A percentile compares a stretch with the other conserved stretches of the same genome.
Conservation (phyloP, 2,797 vertebrate genomes). For the Oryzias sinensis region DNA sequence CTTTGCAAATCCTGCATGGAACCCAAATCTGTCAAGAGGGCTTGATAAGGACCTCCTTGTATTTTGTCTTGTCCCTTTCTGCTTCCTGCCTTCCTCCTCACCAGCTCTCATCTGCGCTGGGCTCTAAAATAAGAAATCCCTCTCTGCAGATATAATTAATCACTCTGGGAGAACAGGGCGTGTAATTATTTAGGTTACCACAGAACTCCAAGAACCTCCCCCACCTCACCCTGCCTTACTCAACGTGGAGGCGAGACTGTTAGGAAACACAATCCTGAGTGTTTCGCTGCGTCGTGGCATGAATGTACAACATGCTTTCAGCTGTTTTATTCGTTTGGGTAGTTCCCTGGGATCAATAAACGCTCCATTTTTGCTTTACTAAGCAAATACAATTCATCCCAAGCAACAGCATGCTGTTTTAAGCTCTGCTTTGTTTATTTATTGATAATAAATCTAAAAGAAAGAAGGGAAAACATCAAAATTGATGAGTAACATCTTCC, state of each 20-base stretch:
- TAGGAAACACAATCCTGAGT: constrained; percentile 26
- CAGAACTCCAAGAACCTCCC: constrained; percentile 64
- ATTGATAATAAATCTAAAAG: no score
- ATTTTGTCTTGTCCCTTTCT: constrained; percentile 50
- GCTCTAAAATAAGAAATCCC: constrained; percentile 83
- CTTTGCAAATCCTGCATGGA: constrained; percentile 64
- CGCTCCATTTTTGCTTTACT: no score
- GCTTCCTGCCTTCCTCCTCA: constrained; percentile 49
- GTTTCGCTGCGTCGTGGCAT: constrained; percentile 8
- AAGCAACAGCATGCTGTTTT: no score
- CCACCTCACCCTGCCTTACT: constrained; percentile 27
- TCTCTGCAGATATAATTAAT: constrained; percentile 84
- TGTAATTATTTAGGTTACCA: constrained; percentile 86
- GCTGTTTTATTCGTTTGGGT: no score
- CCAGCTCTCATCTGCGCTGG: constrained; percentile 71
- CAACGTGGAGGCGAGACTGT: constrained; percentile 38
- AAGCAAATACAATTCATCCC: no score
- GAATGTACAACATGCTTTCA: constrained; percentile 5
- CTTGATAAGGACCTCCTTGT: constrained; percentile 76
- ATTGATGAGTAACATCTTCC: no score
- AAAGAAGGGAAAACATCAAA: no score
- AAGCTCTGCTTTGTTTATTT: no score
- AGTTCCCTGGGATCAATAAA: no score
- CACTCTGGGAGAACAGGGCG: constrained; percentile 81
- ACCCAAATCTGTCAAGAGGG: constrained; percentile 78